phyloP scores from a whole-genome alignment of 2,113 vertebrate species.

The Stegastes partitus region DNA sequence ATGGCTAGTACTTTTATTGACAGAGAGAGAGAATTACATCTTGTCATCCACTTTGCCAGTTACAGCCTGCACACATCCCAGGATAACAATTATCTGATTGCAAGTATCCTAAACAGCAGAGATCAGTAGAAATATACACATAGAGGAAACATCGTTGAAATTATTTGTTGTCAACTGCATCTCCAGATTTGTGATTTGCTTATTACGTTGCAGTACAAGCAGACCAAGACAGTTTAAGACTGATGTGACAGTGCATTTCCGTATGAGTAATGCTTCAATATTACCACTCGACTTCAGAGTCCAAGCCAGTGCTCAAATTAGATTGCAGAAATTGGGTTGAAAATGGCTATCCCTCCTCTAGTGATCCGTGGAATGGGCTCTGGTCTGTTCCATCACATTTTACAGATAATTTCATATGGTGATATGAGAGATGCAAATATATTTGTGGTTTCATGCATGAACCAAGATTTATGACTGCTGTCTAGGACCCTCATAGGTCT shows the following conservation, averaged over 20 bases:
- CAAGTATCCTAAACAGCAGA: not conserved
- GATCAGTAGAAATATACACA: not conserved
- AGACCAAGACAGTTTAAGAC: slow-evolving; percentile 20
- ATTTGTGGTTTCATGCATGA: slow-evolving; percentile 75
- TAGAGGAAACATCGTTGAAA: slow-evolving; percentile 5
- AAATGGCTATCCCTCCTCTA: slow-evolving; percentile 53
- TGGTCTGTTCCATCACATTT: slow-evolving; percentile 67
- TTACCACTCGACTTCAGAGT: slow-evolving; percentile 42
- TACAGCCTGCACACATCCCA: not conserved
- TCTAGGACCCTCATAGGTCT: slow-evolving; percentile 64
- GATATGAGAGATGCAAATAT: slow-evolving; percentile 74
- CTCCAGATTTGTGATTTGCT: slow-evolving; percentile 44
- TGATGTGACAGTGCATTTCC: slow-evolving; percentile 36
- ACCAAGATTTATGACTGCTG: slow-evolving; percentile 76
- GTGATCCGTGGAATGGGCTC: slow-evolving; percentile 60
- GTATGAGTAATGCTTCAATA: slow-evolving; percentile 53
- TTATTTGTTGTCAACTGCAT: slow-evolving; percentile 23
- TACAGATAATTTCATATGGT: slow-evolving; percentile 65
- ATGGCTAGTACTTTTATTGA: not conserved
- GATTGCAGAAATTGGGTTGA: slow-evolving; percentile 57
- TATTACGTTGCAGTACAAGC: slow-evolving; percentile 5
- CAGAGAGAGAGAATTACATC: not conserved
- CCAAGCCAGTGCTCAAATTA: slow-evolving; percentile 48
- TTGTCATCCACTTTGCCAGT: slow-evolving; percentile 3
- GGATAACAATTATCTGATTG: not conserved